Percentiles rank a stretch among this genome's conserved stretches.
These are phyloP conservation scores for Grammomys dolichurus DNA, from an alignment of 2,113 vertebrate genomes.

Conservation along the genomic window DNA sequence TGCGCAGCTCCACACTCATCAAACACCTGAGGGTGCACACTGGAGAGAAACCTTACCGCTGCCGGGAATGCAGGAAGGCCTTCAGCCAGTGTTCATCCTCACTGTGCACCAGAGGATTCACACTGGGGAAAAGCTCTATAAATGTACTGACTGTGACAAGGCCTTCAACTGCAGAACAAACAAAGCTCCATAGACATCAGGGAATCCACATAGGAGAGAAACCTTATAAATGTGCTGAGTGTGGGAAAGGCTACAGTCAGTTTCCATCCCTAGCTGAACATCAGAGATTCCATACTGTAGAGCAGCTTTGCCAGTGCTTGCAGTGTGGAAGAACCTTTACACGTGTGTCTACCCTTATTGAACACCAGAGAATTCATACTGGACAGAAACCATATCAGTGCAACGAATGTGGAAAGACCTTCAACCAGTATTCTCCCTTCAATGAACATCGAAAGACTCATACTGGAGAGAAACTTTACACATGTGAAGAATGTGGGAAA, in stretches of 20 bases:
- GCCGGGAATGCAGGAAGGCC: constrained; percentile 76
- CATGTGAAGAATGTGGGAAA: constrained; percentile 67
- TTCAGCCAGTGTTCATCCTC: constrained; percentile 79
- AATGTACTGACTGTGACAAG: constrained; percentile 77
- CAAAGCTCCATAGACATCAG: constrained; percentile 74
- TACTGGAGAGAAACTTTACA: constrained; percentile 76
- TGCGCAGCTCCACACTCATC: constrained; percentile 72
- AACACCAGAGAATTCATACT: constrained; percentile 74
- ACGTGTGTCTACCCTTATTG: constrained; percentile 67
- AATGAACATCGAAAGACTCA: constrained; percentile 75
- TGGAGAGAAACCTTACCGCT: constrained; percentile 74
- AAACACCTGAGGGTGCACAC: constrained; percentile 76
- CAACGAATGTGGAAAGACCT: constrained; percentile 70
- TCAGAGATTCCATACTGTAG: constrained; percentile 73
- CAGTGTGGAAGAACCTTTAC: constrained; percentile 76
- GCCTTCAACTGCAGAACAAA: constrained; percentile 77
- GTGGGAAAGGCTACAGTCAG: constrained; percentile 77
- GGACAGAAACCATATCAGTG: constrained; percentile 76
- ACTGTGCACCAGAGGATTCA: constrained; percentile 79
- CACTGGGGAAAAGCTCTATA: constrained; percentile 77
- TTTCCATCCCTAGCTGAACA: constrained; percentile 73
- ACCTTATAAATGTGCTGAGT: constrained; percentile 70
- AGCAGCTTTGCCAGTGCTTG: constrained; percentile 72
- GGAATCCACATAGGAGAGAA: constrained; percentile 76
- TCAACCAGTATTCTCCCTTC: constrained; percentile 75